Conservation (phyloP, 2,113 vertebrate species). For the Takifugu flavidus region DNA sequence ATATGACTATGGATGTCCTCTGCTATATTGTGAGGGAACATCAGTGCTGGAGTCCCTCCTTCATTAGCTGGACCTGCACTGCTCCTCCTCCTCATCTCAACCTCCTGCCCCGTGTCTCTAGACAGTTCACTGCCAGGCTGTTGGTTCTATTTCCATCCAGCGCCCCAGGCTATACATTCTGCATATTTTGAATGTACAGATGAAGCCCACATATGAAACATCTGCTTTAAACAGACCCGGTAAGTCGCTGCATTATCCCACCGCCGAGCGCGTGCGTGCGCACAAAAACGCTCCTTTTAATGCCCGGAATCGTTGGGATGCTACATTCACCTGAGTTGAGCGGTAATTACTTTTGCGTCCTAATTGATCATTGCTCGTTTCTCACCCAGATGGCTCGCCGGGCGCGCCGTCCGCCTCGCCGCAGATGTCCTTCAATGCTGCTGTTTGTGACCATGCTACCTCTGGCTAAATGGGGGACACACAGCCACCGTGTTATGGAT, state of each 20-base stretch:
- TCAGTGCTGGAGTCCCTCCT: slow-evolving; percentile 40
- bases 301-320: slow-evolving; percentile 18
- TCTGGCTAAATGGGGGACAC: slow-evolving; percentile 47
- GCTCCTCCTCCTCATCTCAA: slow-evolving; percentile 69
- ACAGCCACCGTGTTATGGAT: slow-evolving; percentile 31
- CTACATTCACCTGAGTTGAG: slow-evolving; percentile 5
- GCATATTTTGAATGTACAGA: slow-evolving; percentile 64
- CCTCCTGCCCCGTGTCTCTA: slow-evolving; percentile 65
- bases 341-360: slow-evolving; percentile 8
- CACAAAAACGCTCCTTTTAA: neutral
- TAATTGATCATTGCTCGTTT: slow-evolving; percentile 33
- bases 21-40: slow-evolving; percentile 57
- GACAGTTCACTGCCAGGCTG: slow-evolving; percentile 70
- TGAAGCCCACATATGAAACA: slow-evolving; percentile 64
- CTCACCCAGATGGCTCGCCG: slow-evolving; percentile 16
- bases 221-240: slow-evolving; percentile 47
- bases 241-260: neutral
- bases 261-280: too few species aligned
- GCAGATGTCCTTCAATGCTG: slow-evolving; percentile 38
- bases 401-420: slow-evolving; percentile 16
- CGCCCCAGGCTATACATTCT: slow-evolving; percentile 67
- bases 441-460: slow-evolving; percentile 17
- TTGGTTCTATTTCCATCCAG: slow-evolving; percentile 69
- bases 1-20: slow-evolving; percentile 64
- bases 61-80: slow-evolving; percentile 51